These are phyloP conservation scores for Tamias sibiricus DNA, from an alignment of 2,113 vertebrate species.

Conservation along the genomic window DNA sequence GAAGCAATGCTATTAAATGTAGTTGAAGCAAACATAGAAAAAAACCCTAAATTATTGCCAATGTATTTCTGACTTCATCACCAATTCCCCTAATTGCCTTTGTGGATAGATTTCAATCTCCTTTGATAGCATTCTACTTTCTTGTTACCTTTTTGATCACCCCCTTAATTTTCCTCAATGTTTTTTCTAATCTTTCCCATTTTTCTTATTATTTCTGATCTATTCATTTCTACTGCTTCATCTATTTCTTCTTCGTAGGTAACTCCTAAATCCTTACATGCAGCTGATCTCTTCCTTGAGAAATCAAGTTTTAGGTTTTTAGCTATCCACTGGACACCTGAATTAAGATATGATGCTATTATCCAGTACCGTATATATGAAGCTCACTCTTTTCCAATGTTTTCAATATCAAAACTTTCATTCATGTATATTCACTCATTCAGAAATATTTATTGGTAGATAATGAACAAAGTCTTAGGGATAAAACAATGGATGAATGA, in stretches of 20 bases:
- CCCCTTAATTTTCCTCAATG: not conserved
- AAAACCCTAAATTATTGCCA: not conserved
- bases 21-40: not conserved
- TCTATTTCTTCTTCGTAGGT: not conserved
- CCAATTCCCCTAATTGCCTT: not conserved
- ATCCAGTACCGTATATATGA: not conserved
- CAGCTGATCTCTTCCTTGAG: not conserved
- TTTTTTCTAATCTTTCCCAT: not conserved
- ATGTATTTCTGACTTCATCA: not conserved
- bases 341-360: not conserved
- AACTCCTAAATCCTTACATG: conserved; percentile 12
- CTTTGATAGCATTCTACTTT: not conserved
- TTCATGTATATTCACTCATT: not conserved
- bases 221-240: not conserved
- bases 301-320: conserved; percentile 36
- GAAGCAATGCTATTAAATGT: conserved; percentile 22
- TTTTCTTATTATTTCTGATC: conserved; percentile 7
- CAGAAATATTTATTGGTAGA: conserved; percentile 40
- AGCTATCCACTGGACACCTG: not conserved
- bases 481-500: conserved; percentile 5
- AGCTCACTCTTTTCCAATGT: not conserved
- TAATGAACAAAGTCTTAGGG: not conserved
- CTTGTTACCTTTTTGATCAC: not conserved
- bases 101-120: not conserved
- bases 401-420: conserved; percentile 3